phyloP scores from a whole-genome alignment of 1,140 invertebrate species.

The Schmidtea mediterranea region DNA sequence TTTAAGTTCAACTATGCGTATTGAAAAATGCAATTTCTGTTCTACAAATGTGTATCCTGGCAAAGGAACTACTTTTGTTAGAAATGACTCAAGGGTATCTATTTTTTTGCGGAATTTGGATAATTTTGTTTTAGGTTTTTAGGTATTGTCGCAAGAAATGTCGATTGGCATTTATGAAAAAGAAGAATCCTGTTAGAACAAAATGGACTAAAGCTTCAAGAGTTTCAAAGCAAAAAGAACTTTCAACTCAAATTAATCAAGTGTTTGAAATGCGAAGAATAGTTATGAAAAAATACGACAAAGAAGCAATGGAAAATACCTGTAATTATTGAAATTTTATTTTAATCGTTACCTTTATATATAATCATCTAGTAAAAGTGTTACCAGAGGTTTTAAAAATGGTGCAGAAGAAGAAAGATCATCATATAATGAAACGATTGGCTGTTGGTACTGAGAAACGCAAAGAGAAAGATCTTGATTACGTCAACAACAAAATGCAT shows the following conservation, averaged over 20 bases:
- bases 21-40: conserved; percentile 36
- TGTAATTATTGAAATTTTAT: no score
- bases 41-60: conserved; percentile 35
- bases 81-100: conserved; percentile 38
- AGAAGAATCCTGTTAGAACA: conserved; percentile 88
- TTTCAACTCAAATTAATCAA: conserved; percentile 74
- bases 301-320: conserved; percentile 34
- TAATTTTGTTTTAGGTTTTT: no score
- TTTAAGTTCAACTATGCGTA: conserved; percentile 30
- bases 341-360: no score
- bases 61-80: conserved; percentile 32
- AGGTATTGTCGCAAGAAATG: conserved; percentile 95
- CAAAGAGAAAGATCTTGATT: no score
- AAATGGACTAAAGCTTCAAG: conserved; percentile 95
- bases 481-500: no score
- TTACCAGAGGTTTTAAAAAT: no score
- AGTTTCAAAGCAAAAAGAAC: conserved; percentile 77
- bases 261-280: conserved; percentile 84
- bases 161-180: conserved; percentile 87
- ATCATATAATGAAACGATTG: no score
- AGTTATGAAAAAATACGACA: conserved; percentile 64
- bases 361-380: no score
- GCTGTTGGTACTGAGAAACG: no score
- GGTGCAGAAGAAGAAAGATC: no score
- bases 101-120: no score